A percentile compares a stretch with the other conserved stretches of the same genome.
Evolutionary conservation across 2,113 vertebrate species (phyloP).

Genomic region (Pao palembangensis): DNA sequence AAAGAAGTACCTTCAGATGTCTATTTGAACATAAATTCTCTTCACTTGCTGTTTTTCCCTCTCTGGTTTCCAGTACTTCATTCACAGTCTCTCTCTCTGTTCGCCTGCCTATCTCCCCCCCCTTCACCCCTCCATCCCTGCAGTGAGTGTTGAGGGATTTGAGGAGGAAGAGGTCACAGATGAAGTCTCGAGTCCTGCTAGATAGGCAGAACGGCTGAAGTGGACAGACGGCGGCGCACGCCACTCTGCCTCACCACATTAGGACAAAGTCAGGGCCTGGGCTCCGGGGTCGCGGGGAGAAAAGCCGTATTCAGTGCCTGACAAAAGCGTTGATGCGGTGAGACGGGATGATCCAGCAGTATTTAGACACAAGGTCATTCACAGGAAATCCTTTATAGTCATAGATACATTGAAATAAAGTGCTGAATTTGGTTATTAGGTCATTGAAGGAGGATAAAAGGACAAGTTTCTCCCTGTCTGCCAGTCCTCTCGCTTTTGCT

Average conservation of each 20-base stretch:
- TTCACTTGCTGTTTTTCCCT: neutral
- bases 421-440: neutral
- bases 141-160: slow-evolving; percentile 16
- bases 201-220: slow-evolving; percentile 39
- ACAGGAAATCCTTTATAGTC: slow-evolving; percentile 35
- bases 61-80: neutral
- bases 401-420: neutral
- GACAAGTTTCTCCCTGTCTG: neutral
- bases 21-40: neutral
- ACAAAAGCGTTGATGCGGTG: slow-evolving; percentile 52
- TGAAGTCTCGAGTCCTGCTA: slow-evolving; percentile 41
- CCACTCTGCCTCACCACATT: slow-evolving; percentile 43
- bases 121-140: slow-evolving; percentile 11
- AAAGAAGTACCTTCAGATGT: neutral
- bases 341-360: slow-evolving; percentile 26
- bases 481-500: fast-evolving
- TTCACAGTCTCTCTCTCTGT: neutral
- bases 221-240: slow-evolving; percentile 42
- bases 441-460: neutral
- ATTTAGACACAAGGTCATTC: slow-evolving; percentile 30
- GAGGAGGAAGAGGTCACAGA: slow-evolving; percentile 31
- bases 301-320: slow-evolving; percentile 48
- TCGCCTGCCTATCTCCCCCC: neutral
- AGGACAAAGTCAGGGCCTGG: slow-evolving; percentile 56
- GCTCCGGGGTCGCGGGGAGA: slow-evolving; percentile 27